These are phyloP conservation scores for Rissa tridactyla DNA, from an alignment of 2,113 vertebrate species.

Conservation along the genomic window DNA sequence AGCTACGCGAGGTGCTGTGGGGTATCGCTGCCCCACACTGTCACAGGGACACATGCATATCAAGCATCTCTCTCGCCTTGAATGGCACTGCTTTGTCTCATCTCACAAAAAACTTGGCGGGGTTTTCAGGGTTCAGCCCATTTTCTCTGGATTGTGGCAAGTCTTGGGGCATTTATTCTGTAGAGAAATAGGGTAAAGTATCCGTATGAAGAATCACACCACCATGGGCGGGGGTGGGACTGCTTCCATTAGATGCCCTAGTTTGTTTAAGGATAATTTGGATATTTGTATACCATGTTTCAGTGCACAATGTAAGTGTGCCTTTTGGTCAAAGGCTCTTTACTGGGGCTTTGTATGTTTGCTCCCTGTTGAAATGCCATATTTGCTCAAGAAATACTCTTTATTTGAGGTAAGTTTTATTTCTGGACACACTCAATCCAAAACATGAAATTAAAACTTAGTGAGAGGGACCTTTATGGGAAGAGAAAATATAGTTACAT, in stretches of 20 bases:
- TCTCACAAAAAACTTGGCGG: neutral
- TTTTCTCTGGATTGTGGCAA: neutral
- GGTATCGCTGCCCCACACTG: neutral
- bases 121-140: neutral
- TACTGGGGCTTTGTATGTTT: neutral
- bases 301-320: neutral
- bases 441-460: neutral
- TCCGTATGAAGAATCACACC: neutral
- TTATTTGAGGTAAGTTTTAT: neutral
- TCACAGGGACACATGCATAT: neutral
- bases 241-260: neutral
- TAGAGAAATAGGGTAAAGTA: neutral
- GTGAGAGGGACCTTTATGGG: neutral
- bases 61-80: neutral
- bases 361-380: neutral
- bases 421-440: neutral
- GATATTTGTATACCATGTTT: neutral
- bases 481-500: neutral
- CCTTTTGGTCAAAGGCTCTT: neutral
- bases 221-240: accelerated
- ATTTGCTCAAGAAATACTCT: neutral
- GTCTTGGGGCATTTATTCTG: neutral
- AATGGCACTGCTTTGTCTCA: neutral
- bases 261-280: neutral
- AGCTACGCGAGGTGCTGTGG: accelerated